Evolutionary conservation across 2,888 invertebrate genomes (phyloP), one percentile per base, ranked within the genome.

Genomic region (Selenia dentaria): DNA sequence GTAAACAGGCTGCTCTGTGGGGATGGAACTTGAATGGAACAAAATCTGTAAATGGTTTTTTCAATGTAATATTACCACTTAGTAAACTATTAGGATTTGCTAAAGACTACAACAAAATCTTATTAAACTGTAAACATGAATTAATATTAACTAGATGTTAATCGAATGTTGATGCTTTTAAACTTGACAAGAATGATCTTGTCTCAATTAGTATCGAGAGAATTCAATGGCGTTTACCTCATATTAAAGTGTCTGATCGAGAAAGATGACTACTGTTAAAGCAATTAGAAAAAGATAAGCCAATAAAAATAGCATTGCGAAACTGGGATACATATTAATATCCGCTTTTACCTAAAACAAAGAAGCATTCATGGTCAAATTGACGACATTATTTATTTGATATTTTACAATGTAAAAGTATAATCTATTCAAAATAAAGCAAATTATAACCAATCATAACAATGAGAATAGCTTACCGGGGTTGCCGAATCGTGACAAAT

Each of bases 101-200:
- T 8, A 51, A 51, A 34, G 54, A 77, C 50, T 79, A 72, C 47
- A 38, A 38, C 25, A 45, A 38, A 34, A 38, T 38, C 0, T 25
- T 45, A 1, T 12, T 45, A 3, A 34, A 37, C 11, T 37, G 37
- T 8, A 43, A 37, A 22, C 37, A 43, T 22, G 43, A 43, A 27
- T 26, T 43, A 1, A 12, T 45, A 13, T 6, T 45, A 13, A 28
- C n/a, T 10, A 22, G 44, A 29, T 16, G 34, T 5, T 25, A 11
- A 4, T 6, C 38, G 1, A 38, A 25, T 10, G 3, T 38, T 1
- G 34, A 45, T 6, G 14, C 28, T 4, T 6, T 42, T 13, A 3
- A 13, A 2, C n/a, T 27, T 1, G 13, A 34, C 6, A 14, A 41
- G 3, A 12, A 9, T 1, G n/a, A n/a, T n/a, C n/a, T n/a, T n/a